Base-by-base conservation (phyloP, 2,888 invertebrate genomes). In the Pachymerium ferrugineum region DNA sequence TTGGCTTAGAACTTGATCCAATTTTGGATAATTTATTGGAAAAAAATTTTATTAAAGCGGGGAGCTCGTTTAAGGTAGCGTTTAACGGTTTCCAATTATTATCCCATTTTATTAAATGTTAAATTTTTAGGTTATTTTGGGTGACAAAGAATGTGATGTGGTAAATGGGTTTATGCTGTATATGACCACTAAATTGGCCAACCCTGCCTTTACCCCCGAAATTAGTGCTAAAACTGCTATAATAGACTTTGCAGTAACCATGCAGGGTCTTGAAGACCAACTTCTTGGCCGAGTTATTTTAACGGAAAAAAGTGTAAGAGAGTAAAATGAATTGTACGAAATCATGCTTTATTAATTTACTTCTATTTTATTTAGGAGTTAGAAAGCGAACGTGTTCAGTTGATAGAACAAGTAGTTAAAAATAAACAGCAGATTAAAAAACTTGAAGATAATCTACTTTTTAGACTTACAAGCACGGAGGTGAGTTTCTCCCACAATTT, bases 341-440 rank as follows among this genome's bases (percentile, higher is more conserved):
- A 8, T n/a, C 6, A 33, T 73, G 1, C 25, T 31, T 2, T 71
- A 47, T 72, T 1, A 25, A 38, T 38, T 28, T 54, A 14, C 2
- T 35, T 71, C 22, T 71, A 4, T 38, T 33, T 74, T 72, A n/a
- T 29, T n/a, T 76, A 84, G 83, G 97, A 97, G 80, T 85, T 97
- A 75, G 97, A 97, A 84, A 92, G 94, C 71, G 97, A 97, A 83
- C 86, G 97, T 73, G 94, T 96, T 0, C 90, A 92, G 8, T 85
- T 97, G 10, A 92, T 97, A 80, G 95, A 96, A 83, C 96, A 95
- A 1, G 97, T 97, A 0, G 94, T 97, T 89, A 92, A 92, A 80
- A 97, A 97, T 85, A 97, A 97, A 82, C 86, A 94, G 76, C 92
- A 93, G 78, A 97, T 97, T 93, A 94, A 97, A 82, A 94, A 95